Evolutionary conservation across 2,888 invertebrate species (phyloP).

Genomic region (Thumatha senex): DNA sequence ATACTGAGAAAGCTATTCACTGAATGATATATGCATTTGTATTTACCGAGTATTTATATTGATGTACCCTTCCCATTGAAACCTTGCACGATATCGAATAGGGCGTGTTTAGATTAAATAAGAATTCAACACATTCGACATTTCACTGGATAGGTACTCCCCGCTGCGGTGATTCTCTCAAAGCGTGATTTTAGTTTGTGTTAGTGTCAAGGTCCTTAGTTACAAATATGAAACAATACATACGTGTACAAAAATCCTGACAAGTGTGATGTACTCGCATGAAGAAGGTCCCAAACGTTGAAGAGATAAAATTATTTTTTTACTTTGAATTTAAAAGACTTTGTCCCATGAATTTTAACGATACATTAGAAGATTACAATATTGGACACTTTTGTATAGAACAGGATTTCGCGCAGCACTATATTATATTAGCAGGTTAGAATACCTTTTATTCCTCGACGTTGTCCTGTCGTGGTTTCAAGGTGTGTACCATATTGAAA

Average conservation of each 20-base stretch:
- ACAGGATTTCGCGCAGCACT: too few species aligned
- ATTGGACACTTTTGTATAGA: too few species aligned
- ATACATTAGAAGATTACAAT: too few species aligned
- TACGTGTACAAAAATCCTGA: conserved; percentile 4
- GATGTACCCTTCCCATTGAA: conserved; percentile 44
- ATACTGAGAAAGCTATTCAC: conserved; percentile 30
- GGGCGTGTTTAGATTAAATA: conserved; percentile 40
- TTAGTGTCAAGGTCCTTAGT: neutral
- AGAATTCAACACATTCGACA: conserved; percentile 37
- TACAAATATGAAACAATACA: conserved; percentile 13
- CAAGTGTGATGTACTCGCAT: too few species aligned
- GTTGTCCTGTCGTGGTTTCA: too few species aligned
- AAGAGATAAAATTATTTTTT: too few species aligned
- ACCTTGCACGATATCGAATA: conserved; percentile 48
- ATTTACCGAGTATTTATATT: conserved; percentile 54
- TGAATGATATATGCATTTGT: conserved; percentile 47
- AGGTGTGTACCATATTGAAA: too few species aligned
- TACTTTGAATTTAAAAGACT: too few species aligned
- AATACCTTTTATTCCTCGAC: too few species aligned
- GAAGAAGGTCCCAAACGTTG: too few species aligned
- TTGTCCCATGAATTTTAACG: too few species aligned
- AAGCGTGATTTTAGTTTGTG: conserved; percentile 11
- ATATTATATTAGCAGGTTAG: too few species aligned
- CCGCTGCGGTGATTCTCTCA: conserved; percentile 35
- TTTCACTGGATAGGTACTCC: conserved; percentile 51